phyloP scores from a whole-genome alignment of 2,888 invertebrate genomes.

The Ophioninae sp. region DNA sequence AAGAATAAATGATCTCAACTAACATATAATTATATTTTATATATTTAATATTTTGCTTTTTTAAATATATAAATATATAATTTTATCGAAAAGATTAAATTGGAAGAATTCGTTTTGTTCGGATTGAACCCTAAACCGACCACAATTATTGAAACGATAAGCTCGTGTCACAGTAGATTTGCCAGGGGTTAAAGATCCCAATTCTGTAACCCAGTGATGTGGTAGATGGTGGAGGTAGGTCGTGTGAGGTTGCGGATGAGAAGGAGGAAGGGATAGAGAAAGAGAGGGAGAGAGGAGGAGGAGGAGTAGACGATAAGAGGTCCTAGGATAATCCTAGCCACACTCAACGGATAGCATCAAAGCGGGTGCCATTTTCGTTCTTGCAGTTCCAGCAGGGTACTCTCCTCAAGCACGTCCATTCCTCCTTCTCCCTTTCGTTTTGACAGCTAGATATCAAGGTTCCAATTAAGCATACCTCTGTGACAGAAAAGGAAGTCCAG shows the following conservation, averaged over 20 bases:
- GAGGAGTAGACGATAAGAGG: constrained; percentile 11
- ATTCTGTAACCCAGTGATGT: constrained; percentile 7
- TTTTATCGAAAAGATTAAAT: too few species aligned
- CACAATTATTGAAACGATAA: constrained; percentile 13
- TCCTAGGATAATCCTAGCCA: constrained; percentile 34
- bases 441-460: constrained; percentile 67
- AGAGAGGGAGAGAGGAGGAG: neutral
- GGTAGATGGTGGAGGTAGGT: neutral
- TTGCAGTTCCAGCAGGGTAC: constrained; percentile 57
- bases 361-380: constrained; percentile 46
- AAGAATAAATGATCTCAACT: too few species aligned
- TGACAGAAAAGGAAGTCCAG: constrained; percentile 1
- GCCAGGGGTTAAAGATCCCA: constrained; percentile 33
- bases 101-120: too few species aligned
- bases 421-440: constrained; percentile 59
- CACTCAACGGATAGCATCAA: constrained; percentile 43
- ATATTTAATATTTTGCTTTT: too few species aligned
- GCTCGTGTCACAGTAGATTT: constrained; percentile 42
- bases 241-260: neutral
- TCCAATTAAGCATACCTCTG: constrained; percentile 67
- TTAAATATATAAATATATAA: too few species aligned
- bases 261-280: neutral
- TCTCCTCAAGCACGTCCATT: constrained; percentile 24
- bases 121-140: too few species aligned
- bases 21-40: too few species aligned